Conservation (phyloP, 1,140 invertebrate genomes). For the Bicyclus anynana region DNA sequence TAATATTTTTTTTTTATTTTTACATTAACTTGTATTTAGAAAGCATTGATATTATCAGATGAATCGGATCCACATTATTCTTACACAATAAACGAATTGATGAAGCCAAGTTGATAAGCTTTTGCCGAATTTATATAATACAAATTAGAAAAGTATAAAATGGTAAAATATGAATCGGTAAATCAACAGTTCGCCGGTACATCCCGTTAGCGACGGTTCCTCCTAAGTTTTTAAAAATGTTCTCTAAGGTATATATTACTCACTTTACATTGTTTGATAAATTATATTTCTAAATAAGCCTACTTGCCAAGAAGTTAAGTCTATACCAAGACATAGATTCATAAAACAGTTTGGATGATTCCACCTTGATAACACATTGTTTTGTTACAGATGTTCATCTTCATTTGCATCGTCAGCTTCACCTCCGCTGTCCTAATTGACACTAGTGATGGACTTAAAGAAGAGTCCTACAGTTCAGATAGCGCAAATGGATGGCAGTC, state of each 20-base stretch:
- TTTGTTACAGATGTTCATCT: conserved; percentile 45
- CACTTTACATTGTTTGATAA: too few relatives aligned
- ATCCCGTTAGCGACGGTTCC: conserved; percentile 52
- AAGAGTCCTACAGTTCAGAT: conserved; percentile 22
- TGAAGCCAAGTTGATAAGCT: conserved; percentile 34
- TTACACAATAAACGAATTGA: conserved; percentile 45
- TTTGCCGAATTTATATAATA: conserved; percentile 68
- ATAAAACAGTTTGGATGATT: too few relatives aligned
- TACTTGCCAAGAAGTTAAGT: too few relatives aligned
- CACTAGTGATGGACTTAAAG: conserved; percentile 23
- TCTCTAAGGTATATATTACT: conserved; percentile 36
- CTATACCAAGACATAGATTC: too few relatives aligned
- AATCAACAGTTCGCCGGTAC: conserved; percentile 58
- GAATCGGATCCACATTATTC: conserved; percentile 44
- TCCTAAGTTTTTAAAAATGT: conserved; percentile 46
- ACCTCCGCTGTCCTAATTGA: conserved; percentile 47
- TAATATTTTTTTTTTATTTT: conserved; percentile 8
- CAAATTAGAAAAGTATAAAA: conserved; percentile 67
- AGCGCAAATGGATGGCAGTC: conserved; percentile 41
- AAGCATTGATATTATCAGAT: conserved; percentile 35
- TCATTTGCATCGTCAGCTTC: conserved; percentile 39
- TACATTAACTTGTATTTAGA: conserved; percentile 32
- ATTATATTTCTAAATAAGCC: too few relatives aligned
- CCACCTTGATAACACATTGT: not conserved
- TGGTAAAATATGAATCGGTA: conserved; percentile 40